phyloP scores from a whole-genome alignment of 2,113 vertebrate species.

The Strigops habroptila region DNA sequence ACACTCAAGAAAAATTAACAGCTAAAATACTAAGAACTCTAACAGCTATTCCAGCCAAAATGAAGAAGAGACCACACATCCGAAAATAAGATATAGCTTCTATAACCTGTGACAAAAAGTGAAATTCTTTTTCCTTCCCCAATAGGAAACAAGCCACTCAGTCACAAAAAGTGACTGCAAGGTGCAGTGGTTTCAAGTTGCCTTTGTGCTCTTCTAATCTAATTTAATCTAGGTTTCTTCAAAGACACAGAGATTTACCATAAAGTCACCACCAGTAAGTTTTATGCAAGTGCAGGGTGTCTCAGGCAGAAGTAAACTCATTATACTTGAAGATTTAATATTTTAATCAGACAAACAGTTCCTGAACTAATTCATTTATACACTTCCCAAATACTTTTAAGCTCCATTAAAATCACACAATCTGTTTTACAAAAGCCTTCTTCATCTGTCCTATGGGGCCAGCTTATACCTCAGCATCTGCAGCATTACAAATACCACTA shows the following conservation, averaged over 20 bases:
- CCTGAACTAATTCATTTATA: background rate
- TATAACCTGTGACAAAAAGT: background rate
- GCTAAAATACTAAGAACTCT: background rate
- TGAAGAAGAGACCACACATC: background rate
- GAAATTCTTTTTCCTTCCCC: background rate
- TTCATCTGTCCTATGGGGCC: background rate
- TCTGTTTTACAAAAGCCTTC: background rate
- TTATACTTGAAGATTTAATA: background rate
- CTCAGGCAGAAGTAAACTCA: background rate
- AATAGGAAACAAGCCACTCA: rapidly evolving
- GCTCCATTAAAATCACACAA: background rate
- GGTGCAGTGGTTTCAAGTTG: background rate
- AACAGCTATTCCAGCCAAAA: background rate
- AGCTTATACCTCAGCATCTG: background rate
- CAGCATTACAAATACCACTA: background rate
- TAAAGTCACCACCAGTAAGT: background rate
- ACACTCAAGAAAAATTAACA: background rate
- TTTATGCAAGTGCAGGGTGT: rapidly evolving
- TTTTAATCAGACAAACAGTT: background rate
- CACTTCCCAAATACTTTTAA: background rate
- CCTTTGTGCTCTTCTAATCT: background rate
- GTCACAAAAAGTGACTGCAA: background rate
- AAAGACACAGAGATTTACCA: background rate
- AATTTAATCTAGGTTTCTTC: background rate
- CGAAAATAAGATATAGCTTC: background rate